Base-by-base conservation (phyloP, 2,888 invertebrate species). In the Macaria liturata region DNA sequence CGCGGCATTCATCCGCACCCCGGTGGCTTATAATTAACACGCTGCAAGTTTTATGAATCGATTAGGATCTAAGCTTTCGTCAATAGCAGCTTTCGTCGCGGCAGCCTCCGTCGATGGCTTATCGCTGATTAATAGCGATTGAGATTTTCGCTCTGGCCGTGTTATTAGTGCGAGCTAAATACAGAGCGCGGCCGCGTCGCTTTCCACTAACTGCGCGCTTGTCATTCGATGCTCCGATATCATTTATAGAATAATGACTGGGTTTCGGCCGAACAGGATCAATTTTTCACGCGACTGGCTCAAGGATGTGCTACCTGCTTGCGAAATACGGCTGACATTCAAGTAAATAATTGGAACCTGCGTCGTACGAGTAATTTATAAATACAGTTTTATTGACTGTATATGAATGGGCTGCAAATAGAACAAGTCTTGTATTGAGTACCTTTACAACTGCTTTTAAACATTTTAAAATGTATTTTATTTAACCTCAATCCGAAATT, bases 11-110 rank as follows among this genome's bases (percentile, higher is more conserved):
- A 73, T 78, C 82, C 81, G 84, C 88, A 84, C 82, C 76, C 77
- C 91, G 77, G 91, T 91, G 91, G 91, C 91, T 86, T 91, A 91
- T 91, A 91, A 91, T 91, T 91, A 91, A 91, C 91, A 91, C 91
- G 84, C 86, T 84, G 84, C 86, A 83, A 88, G 86, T 89, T 86
- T 91, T 91, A 90, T 91, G 88, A 91, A 89, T 86, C 88, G 91
- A 91, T 91, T 91, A 89, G 82, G 80, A 91, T 91, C 91, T 91
- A 90, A 91, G 91, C 91, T 91, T 91, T 91, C 89, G 86, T 91
- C 91, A 90, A 91, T 91, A 85, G 84, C 85, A 84, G 88, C 86
- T 86, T 86, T 88, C 87, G 83, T 84, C 85, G 84, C 80, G 75
- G 79, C 76, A 75, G 72, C 76, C 80, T 79, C 81, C 70, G 65